A percentile compares a stretch with the other conserved stretches of the same genome.
Evolutionary conservation across 2,113 vertebrate species (phyloP).

Genomic region (Trogon melanurus): DNA sequence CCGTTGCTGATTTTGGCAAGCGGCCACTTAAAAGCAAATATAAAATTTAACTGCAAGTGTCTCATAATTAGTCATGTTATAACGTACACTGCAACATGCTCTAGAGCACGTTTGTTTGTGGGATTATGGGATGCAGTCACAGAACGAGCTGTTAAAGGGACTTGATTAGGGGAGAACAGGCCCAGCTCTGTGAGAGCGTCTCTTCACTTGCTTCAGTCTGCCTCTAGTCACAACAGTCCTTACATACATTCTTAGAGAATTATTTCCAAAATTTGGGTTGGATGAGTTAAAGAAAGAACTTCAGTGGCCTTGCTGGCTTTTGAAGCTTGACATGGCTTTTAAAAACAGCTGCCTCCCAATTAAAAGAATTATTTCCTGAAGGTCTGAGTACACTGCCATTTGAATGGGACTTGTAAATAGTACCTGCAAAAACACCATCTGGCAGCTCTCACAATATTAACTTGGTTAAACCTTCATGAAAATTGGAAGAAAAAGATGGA

Average conservation of each 20-base stretch:
- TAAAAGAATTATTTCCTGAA: background rate
- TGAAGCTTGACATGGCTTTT: background rate
- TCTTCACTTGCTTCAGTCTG: background rate
- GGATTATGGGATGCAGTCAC: background rate
- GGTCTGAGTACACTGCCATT: background rate
- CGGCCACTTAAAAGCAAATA: background rate
- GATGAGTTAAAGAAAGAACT: background rate
- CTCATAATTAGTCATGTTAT: background rate
- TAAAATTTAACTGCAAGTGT: background rate
- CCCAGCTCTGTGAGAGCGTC: background rate
- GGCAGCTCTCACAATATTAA: background rate
- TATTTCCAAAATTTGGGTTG: background rate
- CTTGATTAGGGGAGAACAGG: background rate
- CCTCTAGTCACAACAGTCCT: background rate
- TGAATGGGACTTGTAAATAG: background rate
- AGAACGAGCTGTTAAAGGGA: background rate
- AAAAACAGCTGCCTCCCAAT: background rate
- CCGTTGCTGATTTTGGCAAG: background rate
- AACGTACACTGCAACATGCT: background rate
- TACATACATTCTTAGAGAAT: background rate
- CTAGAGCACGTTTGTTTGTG: background rate
- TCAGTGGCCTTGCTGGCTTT: background rate
- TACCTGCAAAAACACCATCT: background rate
- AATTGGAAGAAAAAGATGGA: background rate
- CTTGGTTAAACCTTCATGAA: fast-evolving